Evolutionary conservation across 2,113 vertebrate species (phyloP), one percentile per base, ranked within the genome.

Genomic region (Pelecanoides urinatrix): DNA sequence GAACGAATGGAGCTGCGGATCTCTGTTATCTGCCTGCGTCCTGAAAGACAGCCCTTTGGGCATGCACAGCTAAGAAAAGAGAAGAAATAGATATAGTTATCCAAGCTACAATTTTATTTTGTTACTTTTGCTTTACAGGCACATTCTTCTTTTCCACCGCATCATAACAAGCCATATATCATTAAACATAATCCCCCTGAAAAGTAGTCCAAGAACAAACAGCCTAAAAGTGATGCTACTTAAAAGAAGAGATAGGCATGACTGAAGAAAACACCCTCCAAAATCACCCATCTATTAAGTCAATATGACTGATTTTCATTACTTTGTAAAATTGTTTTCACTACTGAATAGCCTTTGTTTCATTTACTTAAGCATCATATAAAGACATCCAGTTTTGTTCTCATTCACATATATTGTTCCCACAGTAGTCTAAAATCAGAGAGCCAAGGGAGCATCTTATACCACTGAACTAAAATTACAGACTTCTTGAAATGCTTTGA

Each of bases 11-110:
- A 99, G 99, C 95, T 98, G 98, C 0, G 99, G 98, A 5, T 99
- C 98, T 9, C 98, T 98, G 72, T 94, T 96, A 92, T 99, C 99
- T 0, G 98, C 96, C 47, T 99, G 99, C 0, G 99, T 99, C 85
- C 99, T 96, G 98, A 99, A 99, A 20, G 99, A 99, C 11, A 99
- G 98, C 81, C 99, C 99, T 96, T 99, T 99, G 16, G 99, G 99
- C 99, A 99, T 99, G 58, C 99, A 99, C 83, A 99, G 97, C 99
- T 99, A 96, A 22, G 81, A 40, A 55, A 91, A 63, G 22, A 55
- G 42, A 45, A 91, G 12, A 56, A 81, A 87, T 0, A 23, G 10
- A 79, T 13, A 36, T 0, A 26, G 22, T 92, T 68, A 93, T 38
- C n/a, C 3, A 45, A 49, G 36, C 15, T 27, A 68, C 16, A 13